These are phyloP conservation scores for Dromococcyx pavoninus DNA, from an alignment of 2,797 vertebrate genomes.

Conservation along the genomic window DNA sequence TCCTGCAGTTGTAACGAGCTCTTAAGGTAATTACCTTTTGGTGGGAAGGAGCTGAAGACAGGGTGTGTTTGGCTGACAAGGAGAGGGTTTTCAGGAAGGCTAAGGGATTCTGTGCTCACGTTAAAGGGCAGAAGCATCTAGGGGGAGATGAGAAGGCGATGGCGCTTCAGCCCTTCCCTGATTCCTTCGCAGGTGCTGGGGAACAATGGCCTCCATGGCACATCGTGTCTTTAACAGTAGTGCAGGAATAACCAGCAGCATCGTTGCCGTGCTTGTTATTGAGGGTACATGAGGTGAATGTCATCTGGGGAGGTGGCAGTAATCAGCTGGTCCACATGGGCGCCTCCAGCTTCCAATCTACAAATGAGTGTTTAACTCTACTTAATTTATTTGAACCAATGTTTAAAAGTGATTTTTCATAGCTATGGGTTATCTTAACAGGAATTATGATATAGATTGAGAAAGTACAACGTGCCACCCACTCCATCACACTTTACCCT, in stretches of 20 bases:
- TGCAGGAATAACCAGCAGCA: background rate
- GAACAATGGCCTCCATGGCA: fast-evolving
- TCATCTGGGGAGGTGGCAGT: background rate
- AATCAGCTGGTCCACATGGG: too few relatives aligned
- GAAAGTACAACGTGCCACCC: fast-evolving
- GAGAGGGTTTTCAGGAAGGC: background rate
- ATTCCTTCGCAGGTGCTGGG: fast-evolving
- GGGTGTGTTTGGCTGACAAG: background rate
- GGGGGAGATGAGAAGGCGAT: fast-evolving
- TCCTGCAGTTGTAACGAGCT: slow-evolving; percentile 18
- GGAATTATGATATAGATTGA: fast-evolving
- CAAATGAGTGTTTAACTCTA: background rate
- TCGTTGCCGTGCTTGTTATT: fast-evolving
- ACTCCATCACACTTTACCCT: background rate
- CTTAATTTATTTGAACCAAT: background rate
- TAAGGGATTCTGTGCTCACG: fast-evolving
- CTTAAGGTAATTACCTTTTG: slow-evolving; percentile 50
- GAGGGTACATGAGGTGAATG: fast-evolving
- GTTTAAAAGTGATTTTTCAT: background rate
- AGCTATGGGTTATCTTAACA: background rate
- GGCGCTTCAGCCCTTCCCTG: background rate
- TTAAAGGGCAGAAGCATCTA: background rate
- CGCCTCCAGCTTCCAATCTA: background rate
- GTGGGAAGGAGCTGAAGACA: background rate
- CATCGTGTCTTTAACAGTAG: background rate